Base-by-base conservation (phyloP, 2,888 invertebrate genomes). In the Ochropleura leucogaster region DNA sequence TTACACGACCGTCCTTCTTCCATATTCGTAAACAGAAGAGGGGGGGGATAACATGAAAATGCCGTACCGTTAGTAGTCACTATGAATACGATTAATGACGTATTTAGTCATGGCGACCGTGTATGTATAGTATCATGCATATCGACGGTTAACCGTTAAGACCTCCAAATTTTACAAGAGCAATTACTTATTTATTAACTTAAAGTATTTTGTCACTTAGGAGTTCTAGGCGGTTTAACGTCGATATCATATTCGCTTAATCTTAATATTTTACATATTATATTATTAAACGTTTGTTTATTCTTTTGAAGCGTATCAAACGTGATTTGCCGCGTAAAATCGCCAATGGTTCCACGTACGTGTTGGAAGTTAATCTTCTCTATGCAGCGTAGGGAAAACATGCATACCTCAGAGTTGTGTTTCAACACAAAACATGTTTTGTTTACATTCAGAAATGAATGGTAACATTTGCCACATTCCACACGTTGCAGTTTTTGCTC, bases 281-380 rank as follows among this genome's bases (percentile, higher is more conserved):
- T 53, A 59, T 62, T 47, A 60, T 60, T 30, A 40, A 63, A 30
- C 62, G n/a, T 51, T 63, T 77, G 65, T 77, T 62, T 57, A 68
- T 66, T 49, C 47, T 30, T 64, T 63, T 59, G 42, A 42, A 49
- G 20, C 53, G 62, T 70, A 79, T 67, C 42, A 74, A 64, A 79
- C 80, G 74, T 83, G 83, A 73, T 70, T 68, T 81, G 67, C 46
- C 46, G 47, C 60, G 68, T 65, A 62, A 53, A 66, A 77, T 70
- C 42, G 12, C 65, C 40, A 55, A n/a, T n/a, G 44, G 40, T 42
- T 40, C 64, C n/a, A 62, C 12, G 47, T 55, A 69, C 79, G 68
- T 83, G 73, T 53, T 69, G 14, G 42, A 57, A 14, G 49, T 55
- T 53, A 62, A 79, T 57, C 66, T 66, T 53, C n/a, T 10, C 51